Base-by-base conservation (phyloP, 1,140 invertebrate genomes). In the Penaeus chinensis region DNA sequence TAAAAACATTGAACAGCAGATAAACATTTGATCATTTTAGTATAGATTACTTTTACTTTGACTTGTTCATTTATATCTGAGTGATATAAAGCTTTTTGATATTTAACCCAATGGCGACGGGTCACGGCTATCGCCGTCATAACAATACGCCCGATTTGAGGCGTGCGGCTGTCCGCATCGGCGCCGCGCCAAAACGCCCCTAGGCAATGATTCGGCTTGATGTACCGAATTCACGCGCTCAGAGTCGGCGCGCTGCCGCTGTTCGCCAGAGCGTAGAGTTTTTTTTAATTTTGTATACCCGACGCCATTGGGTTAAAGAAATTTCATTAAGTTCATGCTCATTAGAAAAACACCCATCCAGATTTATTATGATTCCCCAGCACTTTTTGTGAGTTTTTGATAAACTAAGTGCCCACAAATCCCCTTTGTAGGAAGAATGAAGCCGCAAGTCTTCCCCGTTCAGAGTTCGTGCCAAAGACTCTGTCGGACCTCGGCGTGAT, bases 381-480 rank as follows among this genome's bases (percentile, higher is more conserved):
- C 11, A 11, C 54, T 13, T 54, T 54, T 54, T 54, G 16, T 54
- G 11, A 54, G 42, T 11, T 37, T 42, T 66, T 69, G 20, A 4
- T 20, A 82, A 82, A 4, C 18, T 24, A 24, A 63, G 10, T 63
- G 4, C 63, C 27, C 11, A 54, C 54, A 11, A 54, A 54, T 54
- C 54, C 5, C 54, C 54, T 54, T 65, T 82, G 61, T 80, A 89
- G 87, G 89, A 90, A 96, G 93, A 95, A 97, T 90, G 97, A 99
- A 92, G 97, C 97, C 74, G 95, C 95, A 80, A 95, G 93, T 92
- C 94, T 96, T 93, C 97, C 98, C 90, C 97, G 96, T 93, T 91
- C 95, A 92, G 97, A 98, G 92, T 99, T 98, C 93, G 95, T 97
- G 91, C 97, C 98, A 89, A 99, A 98, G 94, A 97, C 97, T 82